Evolutionary conservation across 2,113 vertebrate species (phyloP).

Genomic region (Trichomycterus rosablanca): DNA sequence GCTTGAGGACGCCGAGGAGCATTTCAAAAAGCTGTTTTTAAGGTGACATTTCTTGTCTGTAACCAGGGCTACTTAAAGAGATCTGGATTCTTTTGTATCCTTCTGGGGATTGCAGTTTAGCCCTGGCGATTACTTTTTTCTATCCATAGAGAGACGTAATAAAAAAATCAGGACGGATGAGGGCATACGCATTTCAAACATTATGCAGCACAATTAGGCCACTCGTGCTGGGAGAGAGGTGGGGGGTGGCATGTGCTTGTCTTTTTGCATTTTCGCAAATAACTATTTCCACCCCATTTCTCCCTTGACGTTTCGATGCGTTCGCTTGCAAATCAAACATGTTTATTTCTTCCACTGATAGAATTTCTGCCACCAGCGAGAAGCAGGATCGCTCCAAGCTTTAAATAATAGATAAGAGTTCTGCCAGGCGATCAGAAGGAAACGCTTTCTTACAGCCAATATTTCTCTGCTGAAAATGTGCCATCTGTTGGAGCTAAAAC

Average conservation of each 20-base stretch:
- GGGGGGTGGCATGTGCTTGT: neutral
- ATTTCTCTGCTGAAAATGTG: neutral
- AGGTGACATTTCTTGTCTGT: neutral
- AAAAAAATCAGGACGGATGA: neutral
- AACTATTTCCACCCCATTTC: neutral
- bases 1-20: neutral
- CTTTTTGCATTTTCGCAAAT: conserved; percentile 1
- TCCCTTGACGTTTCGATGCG: conserved; percentile 5
- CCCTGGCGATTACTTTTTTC: neutral
- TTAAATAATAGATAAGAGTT: conserved; percentile 43
- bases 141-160: neutral
- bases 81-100: neutral
- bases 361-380: conserved; percentile 25
- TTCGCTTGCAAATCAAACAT: conserved; percentile 30
- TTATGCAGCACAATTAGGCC: conserved; percentile 9
- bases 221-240: neutral
- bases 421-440: conserved; percentile 9
- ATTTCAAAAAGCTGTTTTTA: conserved; percentile 1
- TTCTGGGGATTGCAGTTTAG: neutral
- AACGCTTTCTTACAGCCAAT: conserved; percentile 2
- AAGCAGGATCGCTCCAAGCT: conserved; percentile 10
- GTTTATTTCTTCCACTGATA: conserved; percentile 43
- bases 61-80: no score
- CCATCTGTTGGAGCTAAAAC: neutral
- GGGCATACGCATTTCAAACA: neutral